Evolutionary conservation across 2,113 vertebrate species (phyloP), one percentile per base, ranked within the genome.

Genomic region (Syrmaticus mikado): DNA sequence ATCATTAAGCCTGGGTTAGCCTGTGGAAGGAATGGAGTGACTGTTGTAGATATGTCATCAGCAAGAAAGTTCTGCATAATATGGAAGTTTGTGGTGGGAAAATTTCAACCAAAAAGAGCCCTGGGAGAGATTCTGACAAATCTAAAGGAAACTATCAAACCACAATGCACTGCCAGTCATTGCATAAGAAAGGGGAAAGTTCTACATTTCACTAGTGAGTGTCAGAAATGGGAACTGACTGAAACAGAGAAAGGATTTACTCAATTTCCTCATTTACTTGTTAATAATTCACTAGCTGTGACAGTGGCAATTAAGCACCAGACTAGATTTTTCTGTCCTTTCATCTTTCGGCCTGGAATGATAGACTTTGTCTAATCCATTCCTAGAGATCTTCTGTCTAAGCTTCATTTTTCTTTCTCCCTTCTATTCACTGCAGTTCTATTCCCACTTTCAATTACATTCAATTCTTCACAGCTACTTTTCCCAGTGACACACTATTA

Each of bases 201-300:
- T 83, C 80, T 88, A 13, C 27, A 28, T 89, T 92, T 87, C 57
- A 58, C 9, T 74, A 10, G 52, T 78, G 41, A 68, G 38, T 66
- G 48, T 74, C 73, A 88, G 41, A 82, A 94, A 12, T 22, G 30
- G 0, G 2, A 92, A 24, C 43, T 83, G 38, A 9, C 13, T 78
- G 36, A 94, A 68, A 65, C 14, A 81, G 46, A 73, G 65, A 34
- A 82, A 88, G 91, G 57, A 94, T 96, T 92, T 94, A 94, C 85
- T 53, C 68, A 64, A 34, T 81, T 95, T 88, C 64, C 71, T 94
- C 80, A 92, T 96, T 95, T 96, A 87, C 68, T 85, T 88, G 10
- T 97, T 94, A 94, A 95, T 92, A 83, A 95, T 96, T 94, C 65
- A 92, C 72, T 90, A 91, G 61, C 38, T 94, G n/a, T 95, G 89